Evolutionary conservation across 1,140 invertebrate genomes (phyloP).

Genomic region (Caerostris darwini): DNA sequence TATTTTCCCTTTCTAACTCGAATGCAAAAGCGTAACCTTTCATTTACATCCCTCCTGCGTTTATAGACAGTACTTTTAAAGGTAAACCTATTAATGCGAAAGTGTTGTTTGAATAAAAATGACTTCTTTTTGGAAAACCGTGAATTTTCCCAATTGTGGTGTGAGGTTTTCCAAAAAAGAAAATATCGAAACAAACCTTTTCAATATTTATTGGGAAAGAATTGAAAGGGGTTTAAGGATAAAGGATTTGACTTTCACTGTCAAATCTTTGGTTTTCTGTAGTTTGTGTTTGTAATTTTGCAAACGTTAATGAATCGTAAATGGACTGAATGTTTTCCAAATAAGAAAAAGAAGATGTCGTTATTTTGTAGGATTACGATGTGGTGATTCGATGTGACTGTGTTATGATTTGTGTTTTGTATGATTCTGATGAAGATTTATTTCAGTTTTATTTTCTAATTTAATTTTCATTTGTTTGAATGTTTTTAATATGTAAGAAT

Average conservation of each 20-base stretch:
- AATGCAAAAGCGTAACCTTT: neutral
- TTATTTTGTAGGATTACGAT: too few species aligned
- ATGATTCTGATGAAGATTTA: too few species aligned
- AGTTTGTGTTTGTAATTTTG: neutral
- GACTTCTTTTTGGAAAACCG: neutral
- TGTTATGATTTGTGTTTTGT: too few species aligned
- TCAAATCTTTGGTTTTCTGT: neutral
- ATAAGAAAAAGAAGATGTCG: too few species aligned
- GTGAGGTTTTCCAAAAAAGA: neutral
- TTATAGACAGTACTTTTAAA: neutral
- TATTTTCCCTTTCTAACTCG: neutral
- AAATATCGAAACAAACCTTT: neutral
- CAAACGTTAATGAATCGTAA: neutral
- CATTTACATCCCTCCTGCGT: neutral
- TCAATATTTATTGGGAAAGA: neutral
- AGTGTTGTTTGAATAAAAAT: neutral
- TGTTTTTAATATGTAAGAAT: too few species aligned
- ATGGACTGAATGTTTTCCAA: neutral
- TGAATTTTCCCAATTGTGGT: neutral
- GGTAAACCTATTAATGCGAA: conserved; percentile 3
- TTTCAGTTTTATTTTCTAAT: too few species aligned
- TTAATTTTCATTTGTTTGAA: too few species aligned
- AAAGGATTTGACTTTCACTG: neutral
- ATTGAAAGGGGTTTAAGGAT: neutral
- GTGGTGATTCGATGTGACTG: too few species aligned